These are phyloP conservation scores for Lucifuga dentata DNA, from an alignment of 2,113 vertebrate genomes.

Conservation along the genomic window DNA sequence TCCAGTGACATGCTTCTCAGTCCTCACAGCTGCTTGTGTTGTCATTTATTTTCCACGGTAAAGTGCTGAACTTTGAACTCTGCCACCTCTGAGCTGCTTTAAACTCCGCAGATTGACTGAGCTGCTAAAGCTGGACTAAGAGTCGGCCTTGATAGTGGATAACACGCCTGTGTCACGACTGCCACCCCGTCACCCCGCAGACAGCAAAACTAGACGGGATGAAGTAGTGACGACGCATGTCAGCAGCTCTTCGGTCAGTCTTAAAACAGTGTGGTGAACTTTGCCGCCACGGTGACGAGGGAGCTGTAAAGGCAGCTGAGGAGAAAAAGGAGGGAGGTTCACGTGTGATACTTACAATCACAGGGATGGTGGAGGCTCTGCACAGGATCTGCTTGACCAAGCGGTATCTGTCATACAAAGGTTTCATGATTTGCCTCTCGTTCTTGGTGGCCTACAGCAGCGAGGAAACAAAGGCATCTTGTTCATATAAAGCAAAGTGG, in stretches of 20 bases:
- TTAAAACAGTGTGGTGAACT: constrained; percentile 28
- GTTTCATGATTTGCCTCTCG: constrained; percentile 95
- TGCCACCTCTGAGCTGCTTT: constrained; percentile 43
- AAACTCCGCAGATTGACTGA: constrained; percentile 18
- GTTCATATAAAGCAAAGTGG: constrained; percentile 38
- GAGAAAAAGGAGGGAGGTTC: neutral
- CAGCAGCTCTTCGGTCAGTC: too few species aligned
- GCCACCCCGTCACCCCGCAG: constrained; percentile 15
- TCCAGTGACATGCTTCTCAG: too few species aligned
- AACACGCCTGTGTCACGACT: constrained; percentile 23
- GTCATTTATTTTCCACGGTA: constrained; percentile 12
- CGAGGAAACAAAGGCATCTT: neutral
- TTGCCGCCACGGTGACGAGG: neutral
- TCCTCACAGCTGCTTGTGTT: neutral
- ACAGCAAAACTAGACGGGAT: constrained; percentile 41
- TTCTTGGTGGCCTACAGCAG: constrained; percentile 88
- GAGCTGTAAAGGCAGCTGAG: neutral
- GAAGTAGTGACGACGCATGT: constrained; percentile 21
- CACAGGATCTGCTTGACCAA: constrained; percentile 97
- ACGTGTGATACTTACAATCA: constrained; percentile 88
- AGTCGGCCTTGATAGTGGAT: constrained; percentile 13
- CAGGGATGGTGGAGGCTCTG: constrained; percentile 91
- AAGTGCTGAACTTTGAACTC: constrained; percentile 45
- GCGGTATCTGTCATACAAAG: constrained; percentile 95
- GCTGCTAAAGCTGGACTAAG: constrained; percentile 50